These are phyloP conservation scores for Halisarca cf. caerulea DNA, from an alignment of 37 sponge, comb jelly and placozoan genomes.

Conservation along the genomic window DNA sequence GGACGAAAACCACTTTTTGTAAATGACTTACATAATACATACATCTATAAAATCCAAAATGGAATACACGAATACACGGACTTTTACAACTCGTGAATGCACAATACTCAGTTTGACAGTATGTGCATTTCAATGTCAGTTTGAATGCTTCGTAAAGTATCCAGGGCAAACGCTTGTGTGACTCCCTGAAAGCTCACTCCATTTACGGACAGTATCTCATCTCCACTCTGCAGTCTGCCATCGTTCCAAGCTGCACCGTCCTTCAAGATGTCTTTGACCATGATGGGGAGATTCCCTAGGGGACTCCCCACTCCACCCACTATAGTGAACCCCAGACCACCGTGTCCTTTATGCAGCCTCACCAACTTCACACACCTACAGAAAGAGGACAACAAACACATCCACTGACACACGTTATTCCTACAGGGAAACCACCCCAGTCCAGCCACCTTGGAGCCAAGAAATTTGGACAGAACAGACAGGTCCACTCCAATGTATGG, in stretches of 20 bases:
- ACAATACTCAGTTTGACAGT: neutral
- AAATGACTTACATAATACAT: no score
- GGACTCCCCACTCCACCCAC: conserved; percentile 77
- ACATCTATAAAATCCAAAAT: no score
- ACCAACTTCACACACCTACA: conserved; percentile 46
- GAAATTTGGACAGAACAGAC: no score
- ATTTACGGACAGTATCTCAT: conserved; percentile 73
- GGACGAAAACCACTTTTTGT: no score
- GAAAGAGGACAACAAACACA: neutral
- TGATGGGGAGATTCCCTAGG: conserved; percentile 80
- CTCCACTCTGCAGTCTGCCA: conserved; percentile 54
- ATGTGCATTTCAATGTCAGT: conserved; percentile 67
- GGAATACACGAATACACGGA: no score
- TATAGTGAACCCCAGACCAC: conserved; percentile 83
- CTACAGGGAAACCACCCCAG: no score
- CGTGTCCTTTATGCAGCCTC: conserved; percentile 47
- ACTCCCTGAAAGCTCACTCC: conserved; percentile 65
- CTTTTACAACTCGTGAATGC: no score
- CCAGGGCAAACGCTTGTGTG: conserved; percentile 68
- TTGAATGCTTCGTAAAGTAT: conserved; percentile 60
- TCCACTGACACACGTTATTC: no score
- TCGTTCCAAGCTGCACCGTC: conserved; percentile 74
- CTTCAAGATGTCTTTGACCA: conserved; percentile 55
- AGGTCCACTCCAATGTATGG: no score
- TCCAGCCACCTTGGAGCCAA: no score